These are phyloP conservation scores for Fregata magnificens DNA, from an alignment of 2,113 vertebrate genomes.

Conservation along the genomic window DNA sequence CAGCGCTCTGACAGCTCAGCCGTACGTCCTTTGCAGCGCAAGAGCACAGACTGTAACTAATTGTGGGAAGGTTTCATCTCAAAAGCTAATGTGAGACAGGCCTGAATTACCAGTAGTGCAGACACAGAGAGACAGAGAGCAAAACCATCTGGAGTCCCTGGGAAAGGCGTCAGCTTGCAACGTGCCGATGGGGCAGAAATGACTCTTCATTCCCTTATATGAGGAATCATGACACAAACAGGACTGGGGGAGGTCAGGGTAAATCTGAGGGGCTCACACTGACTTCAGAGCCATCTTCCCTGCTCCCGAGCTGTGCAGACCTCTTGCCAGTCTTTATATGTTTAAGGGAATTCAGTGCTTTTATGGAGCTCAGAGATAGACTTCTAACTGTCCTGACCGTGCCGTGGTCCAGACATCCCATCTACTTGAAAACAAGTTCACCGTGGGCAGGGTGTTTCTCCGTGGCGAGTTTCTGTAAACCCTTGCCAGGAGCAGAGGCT, in stretches of 20 bases:
- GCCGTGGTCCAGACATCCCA: not conserved
- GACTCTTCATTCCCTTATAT: not conserved
- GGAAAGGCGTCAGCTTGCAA: not conserved
- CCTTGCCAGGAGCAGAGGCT: not conserved
- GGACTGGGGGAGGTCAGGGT: not conserved
- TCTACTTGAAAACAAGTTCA: not conserved
- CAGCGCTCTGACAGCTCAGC: slow-evolving; percentile 42
- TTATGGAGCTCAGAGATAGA: not conserved
- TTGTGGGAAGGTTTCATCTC: slow-evolving; percentile 35
- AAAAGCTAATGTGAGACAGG: slow-evolving; percentile 6
- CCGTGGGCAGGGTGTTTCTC: not conserved
- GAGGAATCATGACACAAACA: not conserved
- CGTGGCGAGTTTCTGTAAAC: not conserved
- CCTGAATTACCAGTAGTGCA: slow-evolving; percentile 42
- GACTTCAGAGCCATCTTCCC: not conserved
- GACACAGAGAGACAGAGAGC: slow-evolving; percentile 1
- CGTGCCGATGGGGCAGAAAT: slow-evolving; percentile 14
- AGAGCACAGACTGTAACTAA: slow-evolving; percentile 18
- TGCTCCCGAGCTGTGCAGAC: not conserved
- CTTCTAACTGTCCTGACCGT: not conserved
- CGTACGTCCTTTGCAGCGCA: slow-evolving; percentile 4
- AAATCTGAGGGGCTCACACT: not conserved
- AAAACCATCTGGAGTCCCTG: slow-evolving; percentile 51
- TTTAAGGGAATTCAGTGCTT: not conserved
- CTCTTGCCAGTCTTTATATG: not conserved